Conservation (phyloP, 2,888 invertebrate genomes). For the Stegophylla sp. region DNA sequence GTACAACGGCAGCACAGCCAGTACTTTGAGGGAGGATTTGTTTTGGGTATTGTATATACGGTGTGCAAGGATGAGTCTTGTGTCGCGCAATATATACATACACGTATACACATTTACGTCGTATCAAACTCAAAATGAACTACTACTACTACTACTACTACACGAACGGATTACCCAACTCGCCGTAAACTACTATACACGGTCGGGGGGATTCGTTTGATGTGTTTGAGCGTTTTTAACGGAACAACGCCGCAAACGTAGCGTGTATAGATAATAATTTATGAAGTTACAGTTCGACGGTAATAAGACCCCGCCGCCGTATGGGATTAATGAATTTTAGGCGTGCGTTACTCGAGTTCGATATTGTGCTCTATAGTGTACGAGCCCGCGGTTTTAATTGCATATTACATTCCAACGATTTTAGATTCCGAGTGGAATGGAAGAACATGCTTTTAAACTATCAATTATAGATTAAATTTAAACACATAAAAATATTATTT, state of each 20-base stretch:
- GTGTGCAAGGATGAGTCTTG: not conserved
- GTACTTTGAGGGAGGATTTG: slow-evolving; percentile 5
- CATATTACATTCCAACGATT: too few relatives aligned
- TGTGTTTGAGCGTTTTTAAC: not conserved
- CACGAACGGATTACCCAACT: not conserved
- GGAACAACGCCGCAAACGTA: not conserved
- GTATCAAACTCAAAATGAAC: not conserved
- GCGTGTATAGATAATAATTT: not conserved
- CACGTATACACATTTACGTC: not conserved
- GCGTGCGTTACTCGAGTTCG: not conserved
- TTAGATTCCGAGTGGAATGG: too few relatives aligned
- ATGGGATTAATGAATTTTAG: not conserved
- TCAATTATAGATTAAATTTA: too few relatives aligned
- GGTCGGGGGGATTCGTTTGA: not conserved
- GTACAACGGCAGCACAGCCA: not conserved
- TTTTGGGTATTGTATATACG: not conserved
- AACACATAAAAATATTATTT: too few relatives aligned
- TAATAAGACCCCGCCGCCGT: not conserved
- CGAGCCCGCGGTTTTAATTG: too few relatives aligned
- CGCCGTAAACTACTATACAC: not conserved
- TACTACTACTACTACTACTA: not conserved
- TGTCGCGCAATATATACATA: not conserved
- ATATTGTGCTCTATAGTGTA: not conserved
- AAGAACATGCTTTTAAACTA: too few relatives aligned
- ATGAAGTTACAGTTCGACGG: not conserved